Base-by-base conservation (phyloP, 2,888 invertebrate genomes). In the Anagyrus pseudococci region DNA sequence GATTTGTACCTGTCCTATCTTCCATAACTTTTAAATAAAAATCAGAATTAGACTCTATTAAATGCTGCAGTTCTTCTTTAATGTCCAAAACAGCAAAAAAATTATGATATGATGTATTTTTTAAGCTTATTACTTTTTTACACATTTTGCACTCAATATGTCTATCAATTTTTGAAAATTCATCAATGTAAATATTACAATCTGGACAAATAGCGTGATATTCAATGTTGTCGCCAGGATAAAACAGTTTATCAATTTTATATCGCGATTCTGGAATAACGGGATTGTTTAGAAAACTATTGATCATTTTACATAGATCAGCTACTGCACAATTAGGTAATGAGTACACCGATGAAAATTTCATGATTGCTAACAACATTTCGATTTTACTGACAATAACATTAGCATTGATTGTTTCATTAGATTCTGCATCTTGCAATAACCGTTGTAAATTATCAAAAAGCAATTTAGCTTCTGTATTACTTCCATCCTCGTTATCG, bases 171-270 rank as follows among this genome's bases (percentile, higher is more conserved):
- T 43, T 17, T 29, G 17, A 19, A 29, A 50, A 63, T 37, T 44
- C 54, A 2, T 37, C n/a, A 4, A 49, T 44, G 26, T 63, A 63
- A 29, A n/a, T 20, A 15, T 58, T 43, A 40, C 58, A 63, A n/a
- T 25, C 13, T 8, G 33, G 4, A 29, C 58, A 63, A n/a, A 49
- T 48, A 17, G 46, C 47, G 44, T 63, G 54, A 37, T 54, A 58
- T 8, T 47, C 44, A 17, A 54, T 44, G 37, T 43, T 4, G 19
- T 58, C 22, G 1, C 19, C 8, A 1, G 15, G 4, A 25, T 63
- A 41, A 40, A 49, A 63, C 15, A 63, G 25, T 55, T 58, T 54
- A 37, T 63, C 40, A 15, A 58, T 54, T 19, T 13, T 33, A 37
- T 63, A 58, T 37, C 26, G 40, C 1, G 58, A 33, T 29, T 63